These are phyloP conservation scores for Asteroscopus sphinx DNA, from an alignment of 2,888 invertebrate species.

Conservation along the genomic window DNA sequence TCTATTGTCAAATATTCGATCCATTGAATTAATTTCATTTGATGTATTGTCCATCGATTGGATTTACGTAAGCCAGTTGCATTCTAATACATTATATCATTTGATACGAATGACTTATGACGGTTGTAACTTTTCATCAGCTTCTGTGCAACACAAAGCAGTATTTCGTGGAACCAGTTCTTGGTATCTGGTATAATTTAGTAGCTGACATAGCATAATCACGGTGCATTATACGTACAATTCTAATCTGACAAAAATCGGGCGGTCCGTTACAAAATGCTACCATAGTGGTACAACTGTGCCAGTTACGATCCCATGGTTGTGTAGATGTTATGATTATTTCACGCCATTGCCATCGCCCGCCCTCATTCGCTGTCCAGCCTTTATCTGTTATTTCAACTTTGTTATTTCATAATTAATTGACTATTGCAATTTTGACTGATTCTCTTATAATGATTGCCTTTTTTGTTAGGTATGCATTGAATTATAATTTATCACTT, in stretches of 20 bases:
- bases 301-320: constrained; percentile 37
- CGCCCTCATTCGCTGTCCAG: constrained; percentile 31
- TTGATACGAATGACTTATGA: constrained; percentile 61
- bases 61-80: constrained; percentile 65
- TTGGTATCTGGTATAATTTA: constrained; percentile 64
- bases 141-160: constrained; percentile 49
- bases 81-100: constrained; percentile 66
- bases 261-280: constrained; percentile 63
- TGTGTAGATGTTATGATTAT: constrained; percentile 38
- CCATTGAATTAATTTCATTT: constrained; percentile 43
- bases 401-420: constrained; percentile 42
- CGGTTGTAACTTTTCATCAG: constrained; percentile 53
- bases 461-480: constrained; percentile 15
- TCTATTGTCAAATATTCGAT: constrained; percentile 35
- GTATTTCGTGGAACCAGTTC: constrained; percentile 48
- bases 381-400: constrained; percentile 37
- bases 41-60: constrained; percentile 33
- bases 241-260: constrained; percentile 67
- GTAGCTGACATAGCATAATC: constrained; percentile 68
- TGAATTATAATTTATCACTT: constrained; percentile 3
- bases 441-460: constrained; percentile 26
- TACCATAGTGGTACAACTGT: constrained; percentile 60
- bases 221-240: constrained; percentile 69
- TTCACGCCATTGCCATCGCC: constrained; percentile 50
- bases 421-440: constrained; percentile 28